These are phyloP conservation scores for Aethes cnicana DNA, from an alignment of 2,888 invertebrate genomes.

Conservation along the genomic window DNA sequence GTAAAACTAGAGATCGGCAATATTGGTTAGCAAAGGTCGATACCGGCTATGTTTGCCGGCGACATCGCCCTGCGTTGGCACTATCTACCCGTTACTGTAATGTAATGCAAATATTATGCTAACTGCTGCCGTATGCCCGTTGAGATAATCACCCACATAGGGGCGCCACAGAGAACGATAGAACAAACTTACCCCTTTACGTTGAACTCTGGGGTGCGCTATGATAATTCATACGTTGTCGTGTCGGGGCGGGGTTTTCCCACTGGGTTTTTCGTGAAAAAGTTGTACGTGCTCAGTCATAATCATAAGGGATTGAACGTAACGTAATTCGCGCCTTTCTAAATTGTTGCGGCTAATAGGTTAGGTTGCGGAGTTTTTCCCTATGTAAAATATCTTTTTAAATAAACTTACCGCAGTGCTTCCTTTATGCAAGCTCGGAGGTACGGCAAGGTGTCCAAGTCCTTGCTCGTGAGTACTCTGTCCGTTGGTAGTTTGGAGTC, in stretches of 20 bases:
- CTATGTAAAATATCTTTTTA: neutral
- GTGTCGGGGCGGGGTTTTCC: conserved; percentile 22
- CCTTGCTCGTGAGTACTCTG: conserved; percentile 81
- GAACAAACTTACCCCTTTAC: conserved; percentile 26
- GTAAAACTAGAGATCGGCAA: conserved; percentile 2
- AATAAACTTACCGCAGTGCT: conserved; percentile 83
- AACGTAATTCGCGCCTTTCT: neutral
- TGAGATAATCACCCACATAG: conserved; percentile 38
- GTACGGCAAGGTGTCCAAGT: conserved; percentile 86
- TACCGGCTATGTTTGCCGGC: conserved; percentile 33
- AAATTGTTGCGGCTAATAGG: neutral
- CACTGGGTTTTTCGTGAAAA: conserved; percentile 26
- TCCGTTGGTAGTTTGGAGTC: conserved; percentile 77
- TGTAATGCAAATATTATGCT: conserved; percentile 59
- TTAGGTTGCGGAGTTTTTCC: neutral
- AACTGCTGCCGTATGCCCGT: conserved; percentile 42
- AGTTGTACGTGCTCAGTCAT: conserved; percentile 12
- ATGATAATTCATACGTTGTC: conserved; percentile 25
- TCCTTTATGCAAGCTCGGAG: conserved; percentile 90
- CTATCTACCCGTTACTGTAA: conserved; percentile 46
- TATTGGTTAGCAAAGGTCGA: conserved; percentile 18
- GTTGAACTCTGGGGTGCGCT: conserved; percentile 3
- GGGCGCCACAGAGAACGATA: conserved; percentile 23
- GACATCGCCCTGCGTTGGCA: conserved; percentile 38
- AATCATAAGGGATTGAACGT: conserved; percentile 13